A percentile compares a stretch with the other conserved stretches of the same genome.
These are phyloP conservation scores for Xiphophorus hellerii DNA, from an alignment of 2,113 vertebrate species.

Conservation along the genomic window DNA sequence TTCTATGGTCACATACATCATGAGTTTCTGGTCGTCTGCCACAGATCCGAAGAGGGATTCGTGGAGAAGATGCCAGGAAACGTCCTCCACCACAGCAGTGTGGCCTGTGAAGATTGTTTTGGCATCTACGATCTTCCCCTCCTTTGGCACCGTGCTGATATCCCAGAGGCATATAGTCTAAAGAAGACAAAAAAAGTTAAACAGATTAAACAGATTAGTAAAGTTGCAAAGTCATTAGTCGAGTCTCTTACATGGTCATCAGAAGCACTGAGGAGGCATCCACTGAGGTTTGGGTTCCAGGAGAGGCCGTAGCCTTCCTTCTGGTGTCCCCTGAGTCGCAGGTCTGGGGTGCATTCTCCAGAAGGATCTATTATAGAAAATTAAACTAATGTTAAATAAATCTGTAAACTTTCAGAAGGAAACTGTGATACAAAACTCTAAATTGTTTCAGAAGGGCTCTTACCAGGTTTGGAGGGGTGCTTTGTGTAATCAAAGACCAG, in stretches of 20 bases:
- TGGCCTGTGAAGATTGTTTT: conserved; percentile 99
- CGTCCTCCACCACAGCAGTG: conserved; percentile 95
- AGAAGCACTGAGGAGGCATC: conserved; percentile 95
- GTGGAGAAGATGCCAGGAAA: conserved; percentile 96
- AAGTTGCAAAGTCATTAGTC: neutral
- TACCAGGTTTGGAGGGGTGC: conserved; percentile 97
- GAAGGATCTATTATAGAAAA: conserved; percentile 85
- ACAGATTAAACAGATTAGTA: neutral
- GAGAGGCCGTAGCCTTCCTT: conserved; percentile 98
- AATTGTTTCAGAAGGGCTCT: neutral
- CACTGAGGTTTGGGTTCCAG: conserved; percentile 98
- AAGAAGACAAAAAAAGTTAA: conserved; percentile 18
- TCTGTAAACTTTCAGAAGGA: neutral
- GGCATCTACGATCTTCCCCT: conserved; percentile 96
- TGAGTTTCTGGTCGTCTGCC: conserved; percentile 97
- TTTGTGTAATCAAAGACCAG: conserved; percentile 99
- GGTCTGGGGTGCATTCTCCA: conserved; percentile 96
- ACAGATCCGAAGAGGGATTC: conserved; percentile 97
- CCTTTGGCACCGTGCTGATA: conserved; percentile 96
- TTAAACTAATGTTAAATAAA: neutral
- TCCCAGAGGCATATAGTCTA: conserved; percentile 99
- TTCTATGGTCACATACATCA: conserved; percentile 87
- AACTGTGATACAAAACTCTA: neutral
- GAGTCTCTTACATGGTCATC: conserved; percentile 90
- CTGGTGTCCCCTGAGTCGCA: conserved; percentile 95